Base-by-base conservation (phyloP, 1,140 invertebrate species). In the Polyergus mexicanus region DNA sequence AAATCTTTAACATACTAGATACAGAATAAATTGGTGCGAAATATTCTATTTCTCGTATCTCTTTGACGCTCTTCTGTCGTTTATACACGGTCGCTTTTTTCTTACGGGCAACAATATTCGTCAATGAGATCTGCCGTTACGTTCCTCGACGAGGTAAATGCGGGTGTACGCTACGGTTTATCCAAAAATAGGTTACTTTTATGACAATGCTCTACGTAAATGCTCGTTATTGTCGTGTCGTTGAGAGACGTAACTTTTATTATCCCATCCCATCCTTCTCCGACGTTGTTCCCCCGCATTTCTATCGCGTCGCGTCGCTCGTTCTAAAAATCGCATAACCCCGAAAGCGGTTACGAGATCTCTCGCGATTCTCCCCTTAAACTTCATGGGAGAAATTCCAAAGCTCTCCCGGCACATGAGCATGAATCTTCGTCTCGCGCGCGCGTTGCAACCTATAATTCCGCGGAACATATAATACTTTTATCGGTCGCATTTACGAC, bases 401-500 rank as follows among this genome's bases (percentile, higher is more conserved):
- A 60, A 69, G 66, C 54, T 51, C 47, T 51, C 16, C 4, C 19
- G 66, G 51, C 25, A 32, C 66, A 54, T 60, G 35, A 54, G 78
- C 66, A 81, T 81, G 78, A 81, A 81, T 81, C 78, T 63, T 44
- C n/a, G 51, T 13, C 13, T 3, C 4, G 13, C 28, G 56, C 19
- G 47, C 69, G 47, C 65, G 38, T 66, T 25, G 41, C 44, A 32
- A 32, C 72, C 71, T 62, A 84, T 84, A 84, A 74, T 74, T 84
- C 72, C 60, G 32, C 35, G 72, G 58, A 44, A 62, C 81, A 77
- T 51, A 51, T 84, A 74, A 77, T 85, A 85, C 83, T 85, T 85
- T 85, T 85, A 85, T 85, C 75, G 83, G 83, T 35, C 62, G 58
- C 75, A 68, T 85, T 85, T 85, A 85, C 83, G 83, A 85, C 75